phyloP scores from a whole-genome alignment of 2,797 vertebrate species.

The Oreortyx pictus region DNA sequence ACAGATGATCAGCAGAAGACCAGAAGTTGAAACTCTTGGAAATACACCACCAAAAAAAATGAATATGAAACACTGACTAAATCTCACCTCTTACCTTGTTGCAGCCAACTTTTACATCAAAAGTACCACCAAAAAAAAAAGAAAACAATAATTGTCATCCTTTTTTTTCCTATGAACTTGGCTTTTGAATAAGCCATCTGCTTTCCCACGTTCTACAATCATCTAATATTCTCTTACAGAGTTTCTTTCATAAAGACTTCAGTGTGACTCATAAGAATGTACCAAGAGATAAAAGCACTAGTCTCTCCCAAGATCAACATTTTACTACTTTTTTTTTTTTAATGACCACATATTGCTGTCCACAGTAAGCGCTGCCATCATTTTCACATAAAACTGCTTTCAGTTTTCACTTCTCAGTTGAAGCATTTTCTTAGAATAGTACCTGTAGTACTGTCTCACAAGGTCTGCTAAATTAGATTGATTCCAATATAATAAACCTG shows the following conservation, averaged over 20 bases:
- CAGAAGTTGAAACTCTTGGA: neutral
- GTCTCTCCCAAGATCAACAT: neutral
- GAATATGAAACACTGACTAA: neutral
- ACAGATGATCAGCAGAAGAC: neutral
- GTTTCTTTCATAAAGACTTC: neutral
- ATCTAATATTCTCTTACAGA: neutral
- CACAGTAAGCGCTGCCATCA: too few species aligned
- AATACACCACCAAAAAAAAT: neutral
- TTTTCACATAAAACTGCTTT: neutral
- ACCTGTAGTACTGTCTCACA: neutral
- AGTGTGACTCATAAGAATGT: neutral
- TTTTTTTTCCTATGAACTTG: neutral
- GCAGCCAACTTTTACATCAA: neutral
- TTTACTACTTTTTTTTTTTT: too few species aligned
- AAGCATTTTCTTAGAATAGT: neutral
- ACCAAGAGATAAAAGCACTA: neutral
- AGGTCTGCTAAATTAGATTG: neutral
- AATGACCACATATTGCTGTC: neutral
- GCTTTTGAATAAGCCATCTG: neutral
- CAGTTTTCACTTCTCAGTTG: neutral
- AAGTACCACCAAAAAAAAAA: constrained; percentile 18
- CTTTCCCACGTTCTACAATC: neutral
- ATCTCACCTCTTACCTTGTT: neutral
- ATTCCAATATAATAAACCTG: neutral
- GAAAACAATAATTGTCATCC: neutral